Evolutionary conservation across 2,888 invertebrate genomes (phyloP), one percentile per base, ranked within the genome.

Genomic region (Amphimallon solstitiale): DNA sequence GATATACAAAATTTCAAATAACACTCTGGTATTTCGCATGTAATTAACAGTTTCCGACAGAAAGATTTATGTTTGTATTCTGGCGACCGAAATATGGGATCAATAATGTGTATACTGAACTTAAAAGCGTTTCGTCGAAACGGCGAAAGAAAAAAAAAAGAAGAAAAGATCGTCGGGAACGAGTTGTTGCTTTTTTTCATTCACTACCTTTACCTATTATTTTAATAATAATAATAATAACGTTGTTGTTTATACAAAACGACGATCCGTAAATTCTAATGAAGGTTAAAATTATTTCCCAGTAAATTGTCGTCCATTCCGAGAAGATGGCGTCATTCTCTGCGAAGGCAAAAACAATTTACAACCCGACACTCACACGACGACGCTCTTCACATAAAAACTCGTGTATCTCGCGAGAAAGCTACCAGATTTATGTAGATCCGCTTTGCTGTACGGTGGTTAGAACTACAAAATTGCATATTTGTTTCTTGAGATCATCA

Each of bases 401-500:
- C 40, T 12, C 21, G 37, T 61, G 35, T 49, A 34, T 49, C 61
- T 34, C 37, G 61, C 48, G 61, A n/a, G n/a, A 61, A 61, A 38
- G 61, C 49, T 61, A 49, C 29, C 38, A 48, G 49, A 54, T 46
- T n/a, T 45, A 51, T 45, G 37, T 43, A 35, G 54, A 46, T 45
- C 63, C 63, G 54, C 63, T 63, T 54, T 19, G 38, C 21, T 56
- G 23, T 21, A 7, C 23, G 14, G 56, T 35, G 40, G 56, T 56
- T 23, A 40, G 19, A 21, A 40, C 49, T 52, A 63, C 29, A 63
- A 43, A 52, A 45, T 45, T 52, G 63, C 63, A 63, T 63, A 63
- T 54, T 63, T 63, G 63, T 52, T 45, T 54, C 63, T 63, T 63
- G 51, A 52, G 45, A 63, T 63, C 63, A 63, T 54, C 63, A 15